Evolutionary conservation across 2,113 vertebrate genomes (phyloP), one percentile per base, ranked within the genome.

Genomic region (Rynchops niger): DNA sequence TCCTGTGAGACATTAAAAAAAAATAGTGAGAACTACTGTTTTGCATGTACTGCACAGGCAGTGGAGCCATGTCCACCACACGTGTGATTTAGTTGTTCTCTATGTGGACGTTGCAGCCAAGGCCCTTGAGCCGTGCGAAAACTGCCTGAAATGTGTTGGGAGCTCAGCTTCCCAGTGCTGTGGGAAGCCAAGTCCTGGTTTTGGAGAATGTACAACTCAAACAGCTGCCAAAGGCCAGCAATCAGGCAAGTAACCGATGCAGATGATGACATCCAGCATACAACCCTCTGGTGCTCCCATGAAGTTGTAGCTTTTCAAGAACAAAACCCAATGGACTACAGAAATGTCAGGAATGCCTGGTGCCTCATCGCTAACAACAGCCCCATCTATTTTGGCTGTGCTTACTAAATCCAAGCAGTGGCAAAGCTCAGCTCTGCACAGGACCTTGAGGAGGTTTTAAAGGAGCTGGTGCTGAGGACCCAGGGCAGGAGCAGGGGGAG

Each of bases 31-130:
- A 85, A 79, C 15, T 13, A 47, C 9, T 19, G 30, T 62, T 93
- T 2, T 65, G 27, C 29, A 42, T 18, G 29, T 27, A 27, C 61
- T 32, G 29, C 55, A 56, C 16, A 67, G 42, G 65, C 72, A 78
- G 42, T 2, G 13, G 15, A 76, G n/a, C 25, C 27, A 38, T 5
- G 10, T 45, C 63, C 73, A 78, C 29, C 53, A 61, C 23, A 69
- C 2, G 6, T 0, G 0, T 15, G 42, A 59, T 43, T 59, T 50
- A 49, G 36, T 38, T 8, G 0, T n/a, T 81, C 58, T 74, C 55
- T 38, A 4, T 2, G 16, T 0, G 5, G 36, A 61, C 0, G 3
- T 5, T 19, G 47, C 26, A 62, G 45, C 34, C 32, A 55, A 52
- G 45, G 80, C 15, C 17, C 34, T n/a, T 10, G 22, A 67, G 20